Evolutionary conservation across 2,113 vertebrate species (phyloP), one percentile per base, ranked within the genome.

Genomic region (Camelus dromedarius): DNA sequence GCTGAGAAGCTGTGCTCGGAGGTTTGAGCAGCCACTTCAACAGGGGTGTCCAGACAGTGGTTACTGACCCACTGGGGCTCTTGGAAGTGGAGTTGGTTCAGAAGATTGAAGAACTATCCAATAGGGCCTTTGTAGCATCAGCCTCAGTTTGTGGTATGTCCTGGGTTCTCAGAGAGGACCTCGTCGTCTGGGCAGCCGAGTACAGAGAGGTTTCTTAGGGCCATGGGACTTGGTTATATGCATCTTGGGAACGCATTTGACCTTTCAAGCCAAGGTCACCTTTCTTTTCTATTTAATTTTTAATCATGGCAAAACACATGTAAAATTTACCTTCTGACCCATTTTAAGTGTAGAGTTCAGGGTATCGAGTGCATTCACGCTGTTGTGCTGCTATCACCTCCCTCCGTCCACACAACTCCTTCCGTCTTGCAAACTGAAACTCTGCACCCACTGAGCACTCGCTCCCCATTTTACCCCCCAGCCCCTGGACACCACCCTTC

Each of bases 401-500:
- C 6, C 2, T 26, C 83, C 52, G 38, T 12, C 38, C 64, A 11
- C 3, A 48, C 18, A 30, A 60, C 19, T 30, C 22, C 16, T 77
- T n/a, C 38, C 66, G 14, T n/a, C 46, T 66, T 54, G 60, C 38
- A 46, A 16, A 72, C 15, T 20, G 38, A 52, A 38, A 32, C 32
- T 62, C 52, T 86, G 5, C 56, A 1, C 24, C 64, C 19, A 13
- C 22, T 11, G 22, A 38, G 30, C 18, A 48, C 22, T 30, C 54
- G 12, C 4, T 30, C 22, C 3, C 42, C 8, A 24, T 10, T 8
- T 28, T 28, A 3, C n/a, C 3, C 19, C 42, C 4, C 10, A 3
- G 10, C 0, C 32, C 14, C 18, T n/a, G 46, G 28, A 12, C 30
- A 11, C 5, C 30, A 19, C 72, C 38, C 4, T 18, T 52, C 76